Evolutionary conservation across 2,888 invertebrate species (phyloP).

Genomic region (Uropetala carovei): DNA sequence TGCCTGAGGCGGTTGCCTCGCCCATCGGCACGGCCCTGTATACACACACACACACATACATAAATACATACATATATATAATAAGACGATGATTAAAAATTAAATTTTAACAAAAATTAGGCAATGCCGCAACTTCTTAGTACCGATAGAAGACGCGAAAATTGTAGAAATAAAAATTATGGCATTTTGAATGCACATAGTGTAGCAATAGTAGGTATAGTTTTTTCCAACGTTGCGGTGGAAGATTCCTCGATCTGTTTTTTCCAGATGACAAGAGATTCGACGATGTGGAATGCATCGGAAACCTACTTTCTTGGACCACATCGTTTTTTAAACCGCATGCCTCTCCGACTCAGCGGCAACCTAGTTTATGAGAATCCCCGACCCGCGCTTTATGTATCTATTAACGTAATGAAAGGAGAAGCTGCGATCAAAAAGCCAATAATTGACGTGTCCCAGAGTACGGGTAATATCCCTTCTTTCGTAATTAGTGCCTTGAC

Average conservation of each 20-base stretch:
- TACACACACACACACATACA: too few species aligned
- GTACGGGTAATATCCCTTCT: not conserved
- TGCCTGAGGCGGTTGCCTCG: too few species aligned
- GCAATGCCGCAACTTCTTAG: too few species aligned
- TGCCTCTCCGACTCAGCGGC: not conserved
- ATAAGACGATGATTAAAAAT: too few species aligned
- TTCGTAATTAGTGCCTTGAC: not conserved
- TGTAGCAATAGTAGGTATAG: not conserved
- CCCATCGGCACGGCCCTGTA: too few species aligned
- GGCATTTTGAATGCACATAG: too few species aligned
- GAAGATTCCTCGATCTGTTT: not conserved
- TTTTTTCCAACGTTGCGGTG: not conserved
- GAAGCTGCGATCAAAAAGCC: not conserved
- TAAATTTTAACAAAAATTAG: too few species aligned
- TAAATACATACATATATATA: too few species aligned
- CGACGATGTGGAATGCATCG: not conserved
- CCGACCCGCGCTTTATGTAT: not conserved
- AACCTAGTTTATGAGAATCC: not conserved
- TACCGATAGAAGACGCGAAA: too few species aligned
- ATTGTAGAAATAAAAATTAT: too few species aligned
- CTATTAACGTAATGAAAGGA: not conserved
- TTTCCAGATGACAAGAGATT: not conserved
- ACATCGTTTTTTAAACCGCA: not conserved
- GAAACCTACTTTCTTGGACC: not conserved
- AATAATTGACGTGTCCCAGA: not conserved